Evolutionary conservation across 2,888 invertebrate species (phyloP).

Genomic region (Lordiphosa andalusiaca): DNA sequence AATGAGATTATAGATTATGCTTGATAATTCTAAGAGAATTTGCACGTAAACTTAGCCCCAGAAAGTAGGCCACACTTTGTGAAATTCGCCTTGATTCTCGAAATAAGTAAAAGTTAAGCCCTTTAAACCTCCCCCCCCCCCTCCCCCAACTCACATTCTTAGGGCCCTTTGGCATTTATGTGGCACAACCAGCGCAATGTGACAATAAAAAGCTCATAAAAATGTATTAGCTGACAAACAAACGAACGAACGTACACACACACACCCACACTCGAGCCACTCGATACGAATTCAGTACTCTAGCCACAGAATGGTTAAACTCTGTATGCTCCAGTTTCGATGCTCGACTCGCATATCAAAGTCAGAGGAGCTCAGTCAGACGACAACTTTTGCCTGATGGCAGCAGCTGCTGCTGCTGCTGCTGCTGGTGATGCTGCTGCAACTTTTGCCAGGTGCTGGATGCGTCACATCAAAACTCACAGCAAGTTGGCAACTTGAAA

Average conservation of each 20-base stretch:
- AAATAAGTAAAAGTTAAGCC: background rate
- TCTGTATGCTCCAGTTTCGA: conserved; percentile 1
- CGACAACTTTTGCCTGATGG: conserved; percentile 56
- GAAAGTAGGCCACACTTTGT: conserved; percentile 30
- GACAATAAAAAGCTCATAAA: conserved; percentile 72
- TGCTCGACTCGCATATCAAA: conserved; percentile 19
- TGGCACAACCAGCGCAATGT: conserved; percentile 64
- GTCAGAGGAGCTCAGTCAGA: conserved; percentile 20
- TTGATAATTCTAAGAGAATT: too few species aligned
- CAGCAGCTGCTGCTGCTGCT: conserved; percentile 66
- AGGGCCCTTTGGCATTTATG: conserved; percentile 37
- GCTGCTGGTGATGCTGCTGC: too few species aligned
- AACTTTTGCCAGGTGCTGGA: conserved; percentile 61
- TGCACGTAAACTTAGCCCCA: background rate
- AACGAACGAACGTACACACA: conserved; percentile 6
- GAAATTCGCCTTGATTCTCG: conserved; percentile 13
- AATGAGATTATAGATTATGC: too few species aligned
- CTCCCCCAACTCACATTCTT: conserved; percentile 20
- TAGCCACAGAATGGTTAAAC: conserved; percentile 12
- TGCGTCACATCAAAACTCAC: conserved; percentile 61
- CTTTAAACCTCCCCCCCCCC: background rate
- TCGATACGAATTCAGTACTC: too few species aligned
- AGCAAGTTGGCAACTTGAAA: conserved; percentile 59
- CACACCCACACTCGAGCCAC: background rate
- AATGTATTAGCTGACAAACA: conserved; percentile 57